Evolutionary conservation across 2,797 vertebrate species (phyloP).

Genomic region (Lophura swinhoii): DNA sequence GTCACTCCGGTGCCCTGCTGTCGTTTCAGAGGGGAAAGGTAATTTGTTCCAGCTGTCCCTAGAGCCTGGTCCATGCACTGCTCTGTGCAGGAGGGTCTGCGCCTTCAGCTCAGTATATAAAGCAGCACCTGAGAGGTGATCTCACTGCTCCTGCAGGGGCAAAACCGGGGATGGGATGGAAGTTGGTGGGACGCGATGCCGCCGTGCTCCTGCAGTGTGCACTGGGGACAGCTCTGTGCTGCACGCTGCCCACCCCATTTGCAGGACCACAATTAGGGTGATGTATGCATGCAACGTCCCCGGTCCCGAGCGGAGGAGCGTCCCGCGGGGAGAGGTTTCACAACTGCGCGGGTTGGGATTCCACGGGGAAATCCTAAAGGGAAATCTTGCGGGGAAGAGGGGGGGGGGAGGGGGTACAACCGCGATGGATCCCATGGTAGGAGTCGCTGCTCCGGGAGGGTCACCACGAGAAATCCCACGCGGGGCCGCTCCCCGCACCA

Average conservation of each 20-base stretch:
- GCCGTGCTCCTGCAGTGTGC: neutral
- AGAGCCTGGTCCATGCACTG: accelerated
- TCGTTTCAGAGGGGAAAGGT: accelerated
- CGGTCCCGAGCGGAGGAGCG: neutral
- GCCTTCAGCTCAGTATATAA: neutral
- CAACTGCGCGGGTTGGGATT: neutral
- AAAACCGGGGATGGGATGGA: neutral
- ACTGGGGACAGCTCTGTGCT: neutral
- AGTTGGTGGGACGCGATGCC: too few relatives aligned
- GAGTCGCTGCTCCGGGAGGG: accelerated
- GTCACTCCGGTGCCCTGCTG: neutral
- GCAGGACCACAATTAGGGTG: too few relatives aligned
- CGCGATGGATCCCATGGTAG: neutral
- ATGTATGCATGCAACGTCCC: neutral
- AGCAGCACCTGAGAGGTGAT: neutral
- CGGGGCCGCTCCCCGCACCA: neutral
- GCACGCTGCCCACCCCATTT: neutral
- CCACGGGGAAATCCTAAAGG: neutral
- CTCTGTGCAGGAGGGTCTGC: neutral
- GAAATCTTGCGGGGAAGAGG: neutral
- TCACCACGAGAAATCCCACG: neutral
- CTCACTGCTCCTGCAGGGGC: neutral
- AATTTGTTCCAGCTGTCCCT: accelerated
- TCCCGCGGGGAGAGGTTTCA: neutral
- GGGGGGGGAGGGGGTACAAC: neutral